Conservation (phyloP, 2,888 invertebrate genomes). For the Pristionchus mayeri region DNA sequence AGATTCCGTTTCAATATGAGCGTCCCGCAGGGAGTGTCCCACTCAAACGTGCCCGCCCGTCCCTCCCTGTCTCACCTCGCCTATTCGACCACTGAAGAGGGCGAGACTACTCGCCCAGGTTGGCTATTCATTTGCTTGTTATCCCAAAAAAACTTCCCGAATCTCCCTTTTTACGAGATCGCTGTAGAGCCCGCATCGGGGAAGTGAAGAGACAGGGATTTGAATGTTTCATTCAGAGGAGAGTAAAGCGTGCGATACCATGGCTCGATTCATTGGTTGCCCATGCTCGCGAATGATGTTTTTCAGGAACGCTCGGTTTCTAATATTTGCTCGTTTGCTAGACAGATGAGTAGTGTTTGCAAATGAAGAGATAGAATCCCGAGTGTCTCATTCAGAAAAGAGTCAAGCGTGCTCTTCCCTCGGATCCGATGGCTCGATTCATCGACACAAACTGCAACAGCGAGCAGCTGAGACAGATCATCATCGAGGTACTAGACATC, state of each 20-base stretch:
- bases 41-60: slow-evolving; percentile 10
- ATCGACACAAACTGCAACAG: slow-evolving; percentile 49
- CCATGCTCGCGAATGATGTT: too few relatives aligned
- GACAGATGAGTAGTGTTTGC: too few relatives aligned
- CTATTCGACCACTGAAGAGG: neutral
- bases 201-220: too few relatives aligned
- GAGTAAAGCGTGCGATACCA: slow-evolving; percentile 11
- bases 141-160: too few relatives aligned
- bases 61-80: neutral
- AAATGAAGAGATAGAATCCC: too few relatives aligned
- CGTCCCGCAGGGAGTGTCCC: neutral
- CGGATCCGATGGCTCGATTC: neutral
- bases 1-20: neutral
- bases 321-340: too few relatives aligned
- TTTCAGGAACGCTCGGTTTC: too few relatives aligned
- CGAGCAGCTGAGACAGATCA: slow-evolving; percentile 43
- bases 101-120: neutral
- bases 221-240: neutral
- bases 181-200: too few relatives aligned
- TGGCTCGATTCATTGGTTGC: neutral
- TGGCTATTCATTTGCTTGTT: too few relatives aligned
- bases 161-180: too few relatives aligned
- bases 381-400: neutral
- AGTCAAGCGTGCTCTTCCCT: neutral
- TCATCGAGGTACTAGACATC: slow-evolving; percentile 15